Conservation (phyloP, 2,888 invertebrate genomes). For the Phymatocera aterrima region DNA sequence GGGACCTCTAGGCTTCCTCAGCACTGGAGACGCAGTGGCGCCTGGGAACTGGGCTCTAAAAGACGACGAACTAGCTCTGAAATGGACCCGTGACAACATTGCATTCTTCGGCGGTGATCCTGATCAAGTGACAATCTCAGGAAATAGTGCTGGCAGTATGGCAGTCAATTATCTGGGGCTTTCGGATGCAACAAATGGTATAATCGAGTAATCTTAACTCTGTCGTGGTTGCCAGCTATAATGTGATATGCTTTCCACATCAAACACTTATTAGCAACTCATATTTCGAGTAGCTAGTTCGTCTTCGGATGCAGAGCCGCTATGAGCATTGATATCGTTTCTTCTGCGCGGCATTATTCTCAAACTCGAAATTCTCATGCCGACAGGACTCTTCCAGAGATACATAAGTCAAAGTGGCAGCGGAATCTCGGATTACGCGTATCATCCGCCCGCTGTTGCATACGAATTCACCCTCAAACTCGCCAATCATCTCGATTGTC, state of each 20-base stretch:
- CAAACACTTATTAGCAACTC: too few relatives aligned
- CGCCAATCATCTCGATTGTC: conserved; percentile 49
- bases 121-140: conserved; percentile 53
- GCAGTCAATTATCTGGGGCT: conserved; percentile 55
- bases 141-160: conserved; percentile 57
- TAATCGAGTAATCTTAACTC: not conserved
- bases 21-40: conserved; percentile 48
- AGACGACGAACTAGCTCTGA: conserved; percentile 42
- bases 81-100: conserved; percentile 40
- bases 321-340: too few relatives aligned
- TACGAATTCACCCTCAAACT: conserved; percentile 57
- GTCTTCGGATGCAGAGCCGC: too few relatives aligned
- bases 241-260: too few relatives aligned
- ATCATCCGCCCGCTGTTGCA: conserved; percentile 52
- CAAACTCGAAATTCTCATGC: not conserved
- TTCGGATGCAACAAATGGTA: conserved; percentile 54
- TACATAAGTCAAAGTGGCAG: conserved; percentile 63
- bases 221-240: too few relatives aligned
- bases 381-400: conserved; percentile 63
- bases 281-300: too few relatives aligned
- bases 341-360: not conserved
- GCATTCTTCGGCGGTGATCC: conserved; percentile 48
- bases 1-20: conserved; percentile 11
- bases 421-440: conserved; percentile 53
- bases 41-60: conserved; percentile 43